These are phyloP conservation scores for Artibeus lituratus DNA, from an alignment of 2,797 vertebrate species.

Conservation along the genomic window DNA sequence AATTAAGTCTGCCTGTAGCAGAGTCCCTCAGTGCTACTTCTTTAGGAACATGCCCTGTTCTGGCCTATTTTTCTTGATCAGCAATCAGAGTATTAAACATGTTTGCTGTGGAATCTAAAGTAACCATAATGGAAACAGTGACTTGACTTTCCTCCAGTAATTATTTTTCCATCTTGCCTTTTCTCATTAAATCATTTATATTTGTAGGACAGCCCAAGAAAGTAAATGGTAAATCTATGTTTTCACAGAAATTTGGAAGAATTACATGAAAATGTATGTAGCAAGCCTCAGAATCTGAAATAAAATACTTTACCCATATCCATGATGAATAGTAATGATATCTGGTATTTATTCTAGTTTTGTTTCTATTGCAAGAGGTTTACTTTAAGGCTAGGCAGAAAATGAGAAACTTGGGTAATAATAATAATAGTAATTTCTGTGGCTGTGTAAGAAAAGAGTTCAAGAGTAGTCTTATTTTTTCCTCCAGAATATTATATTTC, in stretches of 20 bases:
- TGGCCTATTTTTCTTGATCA: constrained; percentile 35
- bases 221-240: background rate
- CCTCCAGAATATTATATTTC: background rate
- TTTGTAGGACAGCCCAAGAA: background rate
- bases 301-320: background rate
- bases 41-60: constrained; percentile 3
- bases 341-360: background rate
- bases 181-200: background rate
- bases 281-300: background rate
- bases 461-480: background rate
- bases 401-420: background rate
- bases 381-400: background rate
- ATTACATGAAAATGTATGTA: background rate
- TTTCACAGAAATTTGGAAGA: background rate
- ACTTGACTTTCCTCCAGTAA: constrained; percentile 7
- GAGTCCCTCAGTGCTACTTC: background rate
- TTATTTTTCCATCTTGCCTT: background rate
- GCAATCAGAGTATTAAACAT: background rate
- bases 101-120: background rate
- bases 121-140: constrained; percentile 20
- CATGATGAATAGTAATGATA: background rate
- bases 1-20: constrained; percentile 35
- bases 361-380: background rate
- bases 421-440: background rate
- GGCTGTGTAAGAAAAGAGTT: background rate